Conservation (phyloP, 2,888 invertebrate species). For the Heteromyza rotundicornis region DNA sequence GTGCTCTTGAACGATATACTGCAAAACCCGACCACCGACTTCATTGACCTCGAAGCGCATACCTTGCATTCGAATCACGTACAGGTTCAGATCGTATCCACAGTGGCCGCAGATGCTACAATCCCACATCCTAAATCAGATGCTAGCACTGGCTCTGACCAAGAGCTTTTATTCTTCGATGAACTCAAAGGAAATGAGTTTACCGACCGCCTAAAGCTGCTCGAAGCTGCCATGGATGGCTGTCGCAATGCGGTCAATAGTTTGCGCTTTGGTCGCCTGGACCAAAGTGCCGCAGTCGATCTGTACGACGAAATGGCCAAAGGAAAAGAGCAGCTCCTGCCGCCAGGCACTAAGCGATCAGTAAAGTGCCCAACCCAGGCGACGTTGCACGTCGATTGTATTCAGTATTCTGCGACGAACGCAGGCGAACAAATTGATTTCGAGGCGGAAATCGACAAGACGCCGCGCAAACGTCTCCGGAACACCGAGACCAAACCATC, state of each 20-base stretch:
- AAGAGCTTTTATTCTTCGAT: slow-evolving; percentile 42
- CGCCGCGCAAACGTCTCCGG: slow-evolving; percentile 26
- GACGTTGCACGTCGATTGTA: slow-evolving; percentile 36
- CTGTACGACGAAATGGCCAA: slow-evolving; percentile 4
- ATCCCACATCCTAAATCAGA: not conserved
- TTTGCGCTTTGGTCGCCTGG: slow-evolving; percentile 17
- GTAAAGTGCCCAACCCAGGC: slow-evolving; percentile 18
- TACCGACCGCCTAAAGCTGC: slow-evolving; percentile 35
- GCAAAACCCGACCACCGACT: slow-evolving; percentile 50
- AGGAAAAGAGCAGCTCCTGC: not conserved
- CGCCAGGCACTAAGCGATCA: not conserved
- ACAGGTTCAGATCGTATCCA: not conserved
- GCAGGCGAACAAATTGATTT: slow-evolving; percentile 24
- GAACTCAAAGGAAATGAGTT: slow-evolving; percentile 36
- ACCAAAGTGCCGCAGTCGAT: slow-evolving; percentile 7
- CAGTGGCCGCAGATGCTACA: not conserved
- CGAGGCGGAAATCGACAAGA: slow-evolving; percentile 8
- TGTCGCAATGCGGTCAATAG: slow-evolving; percentile 38
- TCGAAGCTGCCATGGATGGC: slow-evolving; percentile 42
- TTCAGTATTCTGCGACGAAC: slow-evolving; percentile 24
- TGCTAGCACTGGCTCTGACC: not conserved
- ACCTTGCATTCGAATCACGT: not conserved
- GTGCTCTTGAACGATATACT: slow-evolving; percentile 52
- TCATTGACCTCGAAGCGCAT: slow-evolving; percentile 42
- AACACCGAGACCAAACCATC: slow-evolving; percentile 46